Evolutionary conservation across 2,888 invertebrate genomes (phyloP), one percentile per base, ranked within the genome.

Genomic region (Entomobrya multifasciata): DNA sequence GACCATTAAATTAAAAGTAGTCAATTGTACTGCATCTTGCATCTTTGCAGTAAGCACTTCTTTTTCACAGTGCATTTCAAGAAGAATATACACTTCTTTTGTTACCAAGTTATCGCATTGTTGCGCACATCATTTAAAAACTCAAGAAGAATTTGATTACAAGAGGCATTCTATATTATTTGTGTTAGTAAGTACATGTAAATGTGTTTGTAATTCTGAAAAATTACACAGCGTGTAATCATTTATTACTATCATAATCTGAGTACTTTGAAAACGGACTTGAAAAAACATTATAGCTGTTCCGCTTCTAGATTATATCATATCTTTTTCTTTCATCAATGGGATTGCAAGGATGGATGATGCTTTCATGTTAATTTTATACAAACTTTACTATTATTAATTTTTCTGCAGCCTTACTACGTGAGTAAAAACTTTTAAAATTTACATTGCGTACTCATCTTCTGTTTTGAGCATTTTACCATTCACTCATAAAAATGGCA

Each of bases 111-210:
- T 36, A 36, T 49, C 55, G 55, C 70, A 47, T 67, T 70, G 70
- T 70, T 80, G 55, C 70, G 57, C 67, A 57, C 55, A 62, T 10
- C 55, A n/a, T 52, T 67, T 67, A 52, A 27, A 70, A 67, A 80
- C n/a, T 57, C 55, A 80, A n/a, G n/a, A 70, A 20, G 44, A 25
- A 36, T 5, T 6, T 41, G 80, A 80, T 70, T 22, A 78, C 49
- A 65, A 36, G 52, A n/a, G n/a, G n/a, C n/a, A n/a, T n/a, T n/a
- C n/a, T 11, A 11, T 27, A 49, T 22, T 41, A 80, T 70, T 65
- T 80, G 80, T 80, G 80, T 80, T 80, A 80, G 80, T 80, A 70
- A 80, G 80, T 70, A 80, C 67, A 62, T 55, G 67, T 80, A 80
- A 80, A 62, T 55, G 67, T 80, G 80, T 55, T 44, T 80, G 57